Base-by-base conservation (phyloP, 1,140 invertebrate genomes). In the Drosophila ironensis region DNA sequence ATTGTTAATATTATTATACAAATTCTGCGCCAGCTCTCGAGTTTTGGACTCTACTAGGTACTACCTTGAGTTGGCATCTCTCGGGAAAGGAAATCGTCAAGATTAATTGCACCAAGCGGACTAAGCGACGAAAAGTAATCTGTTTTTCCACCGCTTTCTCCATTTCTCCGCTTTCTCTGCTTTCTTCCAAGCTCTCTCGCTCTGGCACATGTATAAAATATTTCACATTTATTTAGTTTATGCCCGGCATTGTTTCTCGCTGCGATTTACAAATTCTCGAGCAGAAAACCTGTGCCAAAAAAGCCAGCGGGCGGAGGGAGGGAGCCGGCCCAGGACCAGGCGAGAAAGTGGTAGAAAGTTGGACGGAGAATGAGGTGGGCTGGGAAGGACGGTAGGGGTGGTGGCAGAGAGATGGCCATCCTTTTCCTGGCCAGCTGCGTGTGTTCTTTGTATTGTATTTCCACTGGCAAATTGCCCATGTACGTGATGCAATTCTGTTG, bases 401-500 rank as follows among this genome's bases (percentile, higher is more conserved):
- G n/a, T n/a, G 28, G 2, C 1, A 30, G n/a, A 1, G 12, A 33
- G 14, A 56, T 57, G 59, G 73, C 35, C 69, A 86, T 72, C 70
- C 70, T 57, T 57, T 67, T 59, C 24, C 54, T 63, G 80, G 68
- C 27, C 72, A 50, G 48, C 41, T 61, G 24, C 42, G 28, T 59
- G 28, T 56, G 52, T 82, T 63, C 44, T 27, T 80, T 80, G 81
- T 86, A 80, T 86, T 86, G 60, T 64, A 75, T 81, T 33, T 80
- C 51, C 66, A 72, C 47, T 86, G 80, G 80, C 80, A 86, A 86
- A 86, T 86, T 86, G 80, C 80, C 80, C 81, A 86, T 86, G 80
- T 86, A 86, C 80, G 80, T 86, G 80, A 86, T 86, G 80, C 80
- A 86, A 86, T 86, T 86, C 81, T 78, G 80, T 71, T 86, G 80